Evolutionary conservation across 2,888 invertebrate genomes (phyloP).

Genomic region (Plebejus argus): DNA sequence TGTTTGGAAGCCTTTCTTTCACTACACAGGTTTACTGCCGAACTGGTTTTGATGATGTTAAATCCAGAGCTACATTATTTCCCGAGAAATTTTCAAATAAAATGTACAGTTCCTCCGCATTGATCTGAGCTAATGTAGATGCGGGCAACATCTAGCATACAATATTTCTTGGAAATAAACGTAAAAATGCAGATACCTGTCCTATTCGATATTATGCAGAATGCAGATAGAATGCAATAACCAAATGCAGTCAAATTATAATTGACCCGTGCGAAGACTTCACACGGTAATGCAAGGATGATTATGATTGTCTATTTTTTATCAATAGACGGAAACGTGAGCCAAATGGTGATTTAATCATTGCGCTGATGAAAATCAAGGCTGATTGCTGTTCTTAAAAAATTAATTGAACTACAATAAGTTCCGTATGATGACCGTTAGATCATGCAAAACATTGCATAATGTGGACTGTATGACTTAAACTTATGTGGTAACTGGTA

Average conservation of each 20-base stretch:
- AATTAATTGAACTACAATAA: neutral
- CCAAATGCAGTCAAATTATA: neutral
- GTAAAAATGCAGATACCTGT: too few relatives aligned
- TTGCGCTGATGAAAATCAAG: constrained; percentile 13
- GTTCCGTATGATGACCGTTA: neutral
- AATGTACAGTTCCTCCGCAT: too few relatives aligned
- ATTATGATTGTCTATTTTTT: constrained; percentile 1
- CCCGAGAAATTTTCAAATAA: too few relatives aligned
- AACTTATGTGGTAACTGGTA: neutral
- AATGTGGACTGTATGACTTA: neutral
- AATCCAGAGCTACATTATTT: too few relatives aligned
- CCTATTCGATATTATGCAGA: neutral
- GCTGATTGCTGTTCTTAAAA: neutral
- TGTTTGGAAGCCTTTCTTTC: too few relatives aligned
- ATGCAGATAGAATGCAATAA: neutral
- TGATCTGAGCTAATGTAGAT: too few relatives aligned
- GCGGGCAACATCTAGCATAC: too few relatives aligned
- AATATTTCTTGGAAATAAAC: too few relatives aligned
- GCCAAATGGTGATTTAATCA: constrained; percentile 10
- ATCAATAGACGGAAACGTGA: constrained; percentile 7
- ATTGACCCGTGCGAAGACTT: constrained; percentile 7
- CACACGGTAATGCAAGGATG: neutral
- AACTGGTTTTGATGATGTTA: too few relatives aligned
- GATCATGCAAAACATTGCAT: neutral
- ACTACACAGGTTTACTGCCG: too few relatives aligned